Conservation (phyloP, 2,888 invertebrate species). For the Phorcus lineatus region DNA sequence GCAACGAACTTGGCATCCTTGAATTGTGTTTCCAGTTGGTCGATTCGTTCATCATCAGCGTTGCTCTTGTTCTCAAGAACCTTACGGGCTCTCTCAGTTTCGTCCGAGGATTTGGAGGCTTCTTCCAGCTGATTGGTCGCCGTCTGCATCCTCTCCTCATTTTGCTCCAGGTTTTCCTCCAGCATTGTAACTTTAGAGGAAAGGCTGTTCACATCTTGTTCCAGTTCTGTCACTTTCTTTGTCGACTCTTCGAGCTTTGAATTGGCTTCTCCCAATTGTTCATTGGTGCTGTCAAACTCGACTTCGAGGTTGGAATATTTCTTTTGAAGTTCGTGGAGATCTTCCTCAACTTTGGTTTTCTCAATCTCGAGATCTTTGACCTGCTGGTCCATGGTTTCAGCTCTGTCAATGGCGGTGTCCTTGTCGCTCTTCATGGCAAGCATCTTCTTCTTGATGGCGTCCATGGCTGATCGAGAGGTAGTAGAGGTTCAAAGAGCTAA, state of each 20-base stretch:
- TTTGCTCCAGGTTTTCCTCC: conserved; percentile 2
- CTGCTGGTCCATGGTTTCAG: not conserved
- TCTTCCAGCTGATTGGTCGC: not conserved
- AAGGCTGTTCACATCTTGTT: not conserved
- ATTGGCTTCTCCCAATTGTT: not conserved
- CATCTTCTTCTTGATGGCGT: conserved; percentile 24
- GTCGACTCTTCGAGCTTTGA: not conserved
- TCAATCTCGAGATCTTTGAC: not conserved
- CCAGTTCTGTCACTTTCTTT: not conserved
- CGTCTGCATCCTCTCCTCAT: not conserved
- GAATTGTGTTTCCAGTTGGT: conserved; percentile 54
- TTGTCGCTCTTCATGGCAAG: conserved; percentile 10
- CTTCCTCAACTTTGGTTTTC: conserved; percentile 10
- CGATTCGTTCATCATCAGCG: conserved; percentile 78
- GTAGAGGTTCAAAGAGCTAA: too few species aligned
- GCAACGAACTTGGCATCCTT: conserved; percentile 57
- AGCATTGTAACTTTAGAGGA: not conserved
- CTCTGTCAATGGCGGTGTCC: not conserved
- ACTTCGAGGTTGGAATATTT: conserved; percentile 17
- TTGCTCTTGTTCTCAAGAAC: conserved; percentile 98
- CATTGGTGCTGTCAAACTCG: not conserved
- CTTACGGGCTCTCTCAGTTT: conserved; percentile 80
- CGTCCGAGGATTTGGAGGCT: conserved; percentile 78
- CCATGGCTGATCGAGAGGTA: not conserved
- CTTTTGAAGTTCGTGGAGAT: conserved; percentile 2